phyloP scores from a whole-genome alignment of 64 coral and sea anemone genomes.

The Porites lutea region DNA sequence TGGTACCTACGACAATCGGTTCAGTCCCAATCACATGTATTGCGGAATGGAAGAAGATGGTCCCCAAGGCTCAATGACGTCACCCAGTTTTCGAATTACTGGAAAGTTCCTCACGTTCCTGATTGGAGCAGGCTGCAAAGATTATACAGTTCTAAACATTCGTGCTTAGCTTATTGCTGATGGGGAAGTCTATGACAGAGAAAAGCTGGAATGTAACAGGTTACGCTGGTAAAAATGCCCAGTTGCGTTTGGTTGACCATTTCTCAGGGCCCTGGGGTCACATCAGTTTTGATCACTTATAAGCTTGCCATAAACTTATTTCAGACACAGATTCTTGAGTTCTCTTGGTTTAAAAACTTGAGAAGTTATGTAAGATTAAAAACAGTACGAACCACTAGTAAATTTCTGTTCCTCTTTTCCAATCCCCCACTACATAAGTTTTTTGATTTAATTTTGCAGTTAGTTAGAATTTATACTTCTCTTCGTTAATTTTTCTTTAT shows the following conservation, averaged over 20 bases:
- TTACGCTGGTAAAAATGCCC: slow-evolving; percentile 2
- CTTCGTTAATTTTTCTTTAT: too few relatives aligned
- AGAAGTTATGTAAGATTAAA: too few relatives aligned
- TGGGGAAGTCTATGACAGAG: not conserved
- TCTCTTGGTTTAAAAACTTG: too few relatives aligned
- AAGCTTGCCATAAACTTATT: not conserved
- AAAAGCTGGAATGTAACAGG: not conserved
- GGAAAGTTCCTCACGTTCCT: slow-evolving; percentile 1
- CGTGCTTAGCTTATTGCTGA: slow-evolving; percentile 9
- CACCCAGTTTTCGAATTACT: not conserved
- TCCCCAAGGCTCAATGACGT: slow-evolving; percentile 29
- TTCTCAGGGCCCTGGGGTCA: slow-evolving; percentile 6
- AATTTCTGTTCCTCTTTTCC: too few relatives aligned
- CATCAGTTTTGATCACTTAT: slow-evolving; percentile 51
- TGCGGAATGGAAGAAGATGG: not conserved
- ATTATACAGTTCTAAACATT: not conserved
- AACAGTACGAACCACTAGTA: too few relatives aligned
- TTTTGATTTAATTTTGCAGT: too few relatives aligned
- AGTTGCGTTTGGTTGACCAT: slow-evolving; percentile 47
- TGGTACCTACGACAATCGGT: not conserved
- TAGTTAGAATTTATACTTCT: too few relatives aligned
- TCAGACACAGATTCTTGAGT: too few relatives aligned
- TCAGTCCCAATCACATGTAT: slow-evolving; percentile 30
- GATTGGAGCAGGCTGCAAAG: not conserved
- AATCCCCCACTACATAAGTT: too few relatives aligned